phyloP scores from a whole-genome alignment of 2,113 vertebrate species.

The Clarias batrachus region DNA sequence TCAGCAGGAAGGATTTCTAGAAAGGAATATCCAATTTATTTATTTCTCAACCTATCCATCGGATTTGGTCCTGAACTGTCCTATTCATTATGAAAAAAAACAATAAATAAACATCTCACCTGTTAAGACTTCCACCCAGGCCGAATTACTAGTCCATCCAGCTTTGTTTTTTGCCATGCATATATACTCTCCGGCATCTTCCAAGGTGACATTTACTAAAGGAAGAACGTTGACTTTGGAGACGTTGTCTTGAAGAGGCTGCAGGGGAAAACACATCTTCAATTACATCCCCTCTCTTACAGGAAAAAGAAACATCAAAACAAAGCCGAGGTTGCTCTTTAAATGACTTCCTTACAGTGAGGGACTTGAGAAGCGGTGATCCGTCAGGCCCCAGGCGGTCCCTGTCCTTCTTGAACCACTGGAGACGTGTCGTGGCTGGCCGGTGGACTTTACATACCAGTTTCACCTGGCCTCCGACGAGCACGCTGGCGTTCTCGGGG shows the following conservation, averaged over 20 bases:
- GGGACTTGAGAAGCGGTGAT: constrained; percentile 77
- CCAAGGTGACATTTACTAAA: constrained; percentile 79
- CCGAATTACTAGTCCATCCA: constrained; percentile 83
- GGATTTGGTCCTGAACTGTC: not conserved
- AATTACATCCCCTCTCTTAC: constrained; percentile 15
- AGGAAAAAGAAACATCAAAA: not conserved
- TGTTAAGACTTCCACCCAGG: constrained; percentile 88
- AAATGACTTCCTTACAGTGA: constrained; percentile 77
- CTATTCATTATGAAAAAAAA: not conserved
- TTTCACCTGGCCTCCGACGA: constrained; percentile 80
- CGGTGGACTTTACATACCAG: constrained; percentile 90
- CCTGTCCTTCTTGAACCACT: constrained; percentile 88
- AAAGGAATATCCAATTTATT: not conserved
- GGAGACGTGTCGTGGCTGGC: constrained; percentile 85
- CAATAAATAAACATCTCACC: constrained; percentile 65
- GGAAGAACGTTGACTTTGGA: constrained; percentile 85
- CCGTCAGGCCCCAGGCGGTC: constrained; percentile 71
- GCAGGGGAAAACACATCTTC: constrained; percentile 20
- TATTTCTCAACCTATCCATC: not conserved
- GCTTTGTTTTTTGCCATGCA: constrained; percentile 84
- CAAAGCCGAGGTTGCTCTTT: constrained; percentile 5
- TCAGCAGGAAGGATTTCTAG: constrained; percentile 54
- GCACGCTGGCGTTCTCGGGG: constrained; percentile 84
- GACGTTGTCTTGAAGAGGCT: constrained; percentile 86
- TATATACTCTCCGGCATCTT: constrained; percentile 91